Evolutionary conservation across 2,113 vertebrate species (phyloP).

Genomic region (Halcyon senegalensis): DNA sequence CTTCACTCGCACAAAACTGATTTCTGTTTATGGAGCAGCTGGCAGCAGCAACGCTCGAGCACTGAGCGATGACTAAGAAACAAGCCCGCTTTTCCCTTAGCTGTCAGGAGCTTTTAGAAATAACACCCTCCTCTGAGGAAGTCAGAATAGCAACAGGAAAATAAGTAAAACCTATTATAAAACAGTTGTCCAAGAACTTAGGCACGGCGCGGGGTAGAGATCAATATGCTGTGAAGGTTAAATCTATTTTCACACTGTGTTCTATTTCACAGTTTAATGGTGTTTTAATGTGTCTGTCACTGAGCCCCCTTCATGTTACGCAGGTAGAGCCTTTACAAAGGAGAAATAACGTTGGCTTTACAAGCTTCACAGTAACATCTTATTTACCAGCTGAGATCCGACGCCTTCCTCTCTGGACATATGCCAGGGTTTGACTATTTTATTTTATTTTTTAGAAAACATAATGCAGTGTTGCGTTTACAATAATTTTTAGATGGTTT

Average conservation of each 20-base stretch:
- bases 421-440: slow-evolving; percentile 18
- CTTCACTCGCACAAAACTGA: slow-evolving; percentile 63
- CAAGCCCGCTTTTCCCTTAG: slow-evolving; percentile 64
- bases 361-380: slow-evolving; percentile 77
- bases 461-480: neutral
- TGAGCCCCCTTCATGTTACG: slow-evolving; percentile 76
- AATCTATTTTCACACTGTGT: slow-evolving; percentile 89
- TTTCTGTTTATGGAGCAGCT: slow-evolving; percentile 73
- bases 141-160: slow-evolving; percentile 83
- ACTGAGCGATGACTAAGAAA: slow-evolving; percentile 70
- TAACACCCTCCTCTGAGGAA: slow-evolving; percentile 80
- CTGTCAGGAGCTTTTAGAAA: slow-evolving; percentile 83
- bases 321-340: slow-evolving; percentile 79
- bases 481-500: slow-evolving; percentile 54
- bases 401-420: slow-evolving; percentile 51
- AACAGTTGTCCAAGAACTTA: slow-evolving; percentile 85
- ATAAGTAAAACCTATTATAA: slow-evolving; percentile 87
- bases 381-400: slow-evolving; percentile 78
- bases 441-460: slow-evolving; percentile 19
- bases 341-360: slow-evolving; percentile 71
- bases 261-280: slow-evolving; percentile 91
- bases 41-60: slow-evolving; percentile 56
- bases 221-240: slow-evolving; percentile 87
- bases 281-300: slow-evolving; percentile 92
- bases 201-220: slow-evolving; percentile 73